Evolutionary conservation across 2,797 vertebrate genomes (phyloP), one percentile per base, ranked within the genome.

Genomic region (Cuniculus paca): DNA sequence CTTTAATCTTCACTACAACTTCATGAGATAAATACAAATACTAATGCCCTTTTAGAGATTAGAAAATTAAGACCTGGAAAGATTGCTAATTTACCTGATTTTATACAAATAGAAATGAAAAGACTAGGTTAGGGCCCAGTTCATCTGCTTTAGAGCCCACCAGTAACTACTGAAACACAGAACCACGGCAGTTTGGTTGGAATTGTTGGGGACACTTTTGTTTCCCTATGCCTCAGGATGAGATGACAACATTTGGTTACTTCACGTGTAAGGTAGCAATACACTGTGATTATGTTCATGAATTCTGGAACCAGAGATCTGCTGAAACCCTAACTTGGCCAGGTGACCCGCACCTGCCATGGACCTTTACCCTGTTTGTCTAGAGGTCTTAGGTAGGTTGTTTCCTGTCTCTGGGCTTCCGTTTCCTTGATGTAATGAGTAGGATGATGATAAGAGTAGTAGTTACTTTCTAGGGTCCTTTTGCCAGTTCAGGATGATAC

Each of bases 21-120:
- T 79, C 45, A 52, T 86, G 56, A 87, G 48, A 63, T 93, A 61
- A 91, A 75, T n/a, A 82, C 34, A 77, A 78, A 48, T 81, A 56
- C 82, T 60, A 90, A 36, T 90, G 54, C 31, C 56, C 7, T 82
- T 95, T 95, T 87, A 77, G 75, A 96, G 26, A 63, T 88, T 70
- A 92, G 26, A 88, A 82, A 95, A 92, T 54, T 52, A 65, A 48
- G 65, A 28, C 56, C 58, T 63, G 20, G 1, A 79, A 81, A 80
- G 54, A 34, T 45, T 61, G 87, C n/a, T 70, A 70, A 65, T 79
- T 70, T 63, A 75, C 56, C 74, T 88, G 56, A 52, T 90, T 94
- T 92, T 65, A 42, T 92, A 68, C 34, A 85, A 54, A 36, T 52
- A 42, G 65, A 54, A 61, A 77, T 70, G 61, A 84, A 83, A 95